Percentiles rank a stretch among this genome's conserved stretches.
phyloP scores from a whole-genome alignment of 2,797 vertebrate species.

The Diceros bicornis region DNA sequence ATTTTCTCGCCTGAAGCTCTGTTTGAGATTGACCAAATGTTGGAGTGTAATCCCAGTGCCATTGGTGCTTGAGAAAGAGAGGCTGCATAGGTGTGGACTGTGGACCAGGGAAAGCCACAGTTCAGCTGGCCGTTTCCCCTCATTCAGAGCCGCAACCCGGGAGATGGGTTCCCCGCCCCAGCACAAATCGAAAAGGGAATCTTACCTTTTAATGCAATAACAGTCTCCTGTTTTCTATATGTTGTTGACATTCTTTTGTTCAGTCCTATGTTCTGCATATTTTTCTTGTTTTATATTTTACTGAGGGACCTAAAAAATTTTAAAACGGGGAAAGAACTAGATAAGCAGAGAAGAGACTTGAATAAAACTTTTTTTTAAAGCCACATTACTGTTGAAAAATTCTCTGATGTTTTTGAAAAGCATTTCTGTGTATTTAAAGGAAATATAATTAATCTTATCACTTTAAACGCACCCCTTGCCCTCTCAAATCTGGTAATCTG shows the following conservation, averaged over 20 bases:
- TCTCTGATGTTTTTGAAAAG: neutral
- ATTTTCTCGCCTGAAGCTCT: neutral
- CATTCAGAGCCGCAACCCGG: neutral
- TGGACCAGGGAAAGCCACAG: neutral
- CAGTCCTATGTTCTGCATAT: neutral
- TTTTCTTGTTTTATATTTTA: slow-evolving; percentile 56
- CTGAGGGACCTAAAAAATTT: neutral
- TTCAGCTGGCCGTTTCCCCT: neutral
- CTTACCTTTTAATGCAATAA: neutral
- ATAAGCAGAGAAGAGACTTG: neutral
- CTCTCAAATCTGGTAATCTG: slow-evolving; percentile 54
- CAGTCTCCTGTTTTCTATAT: neutral
- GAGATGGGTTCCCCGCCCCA: neutral
- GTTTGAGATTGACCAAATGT: neutral
- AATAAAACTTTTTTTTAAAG: neutral
- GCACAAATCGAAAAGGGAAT: neutral
- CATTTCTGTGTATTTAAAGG: slow-evolving; percentile 3
- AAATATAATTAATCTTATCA: slow-evolving; percentile 1
- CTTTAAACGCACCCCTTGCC: neutral
- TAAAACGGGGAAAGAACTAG: neutral
- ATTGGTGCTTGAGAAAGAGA: neutral
- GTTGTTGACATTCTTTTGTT: neutral
- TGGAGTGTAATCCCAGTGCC: neutral
- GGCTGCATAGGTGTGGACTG: neutral
- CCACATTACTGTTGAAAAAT: slow-evolving; percentile 11